phyloP scores from a whole-genome alignment of 2,888 invertebrate genomes.

The Salpingus planirostris region DNA sequence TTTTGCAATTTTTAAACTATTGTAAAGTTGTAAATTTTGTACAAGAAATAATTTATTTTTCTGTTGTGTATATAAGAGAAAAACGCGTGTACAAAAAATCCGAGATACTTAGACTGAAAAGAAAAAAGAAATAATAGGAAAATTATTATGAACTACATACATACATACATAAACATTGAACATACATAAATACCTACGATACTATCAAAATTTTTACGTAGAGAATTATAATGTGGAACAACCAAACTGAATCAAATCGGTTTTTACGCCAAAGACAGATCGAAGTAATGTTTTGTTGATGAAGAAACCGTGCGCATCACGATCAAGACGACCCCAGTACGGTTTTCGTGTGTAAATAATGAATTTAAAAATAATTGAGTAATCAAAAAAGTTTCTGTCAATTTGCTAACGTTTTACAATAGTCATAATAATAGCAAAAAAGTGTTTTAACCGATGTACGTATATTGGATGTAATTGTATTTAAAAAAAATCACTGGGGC shows the following conservation, averaged over 20 bases:
- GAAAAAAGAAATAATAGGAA: too few species aligned
- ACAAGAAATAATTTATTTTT: conserved; percentile 24
- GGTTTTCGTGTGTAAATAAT: too few species aligned
- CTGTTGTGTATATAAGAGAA: conserved; percentile 14
- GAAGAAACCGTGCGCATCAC: too few species aligned
- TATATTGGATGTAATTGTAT: conserved; percentile 17
- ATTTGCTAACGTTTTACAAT: conserved; percentile 14
- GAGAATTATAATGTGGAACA: conserved; percentile 9
- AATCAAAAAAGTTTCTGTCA: conserved; percentile 22
- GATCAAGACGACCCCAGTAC: too few species aligned
- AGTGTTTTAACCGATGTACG: conserved; percentile 11
- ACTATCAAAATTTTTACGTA: conserved; percentile 20
- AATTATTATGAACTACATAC: too few species aligned
- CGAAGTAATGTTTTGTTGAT: conserved; percentile 13
- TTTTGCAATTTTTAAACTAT: conserved; percentile 17
- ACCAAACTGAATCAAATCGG: too few species aligned
- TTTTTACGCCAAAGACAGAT: conserved; percentile 21
- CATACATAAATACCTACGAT: too few species aligned
- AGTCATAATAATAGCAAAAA: conserved; percentile 10
- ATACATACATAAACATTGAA: too few species aligned
- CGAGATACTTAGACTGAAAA: conserved; percentile 31
- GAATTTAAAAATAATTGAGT: conserved; percentile 26
- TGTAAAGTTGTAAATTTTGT: conserved; percentile 28
- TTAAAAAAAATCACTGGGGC: conserved; percentile 34
- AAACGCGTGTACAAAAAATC: conserved; percentile 18